phyloP scores from a whole-genome alignment of 2,888 invertebrate genomes.

The Loripinus fragilis region DNA sequence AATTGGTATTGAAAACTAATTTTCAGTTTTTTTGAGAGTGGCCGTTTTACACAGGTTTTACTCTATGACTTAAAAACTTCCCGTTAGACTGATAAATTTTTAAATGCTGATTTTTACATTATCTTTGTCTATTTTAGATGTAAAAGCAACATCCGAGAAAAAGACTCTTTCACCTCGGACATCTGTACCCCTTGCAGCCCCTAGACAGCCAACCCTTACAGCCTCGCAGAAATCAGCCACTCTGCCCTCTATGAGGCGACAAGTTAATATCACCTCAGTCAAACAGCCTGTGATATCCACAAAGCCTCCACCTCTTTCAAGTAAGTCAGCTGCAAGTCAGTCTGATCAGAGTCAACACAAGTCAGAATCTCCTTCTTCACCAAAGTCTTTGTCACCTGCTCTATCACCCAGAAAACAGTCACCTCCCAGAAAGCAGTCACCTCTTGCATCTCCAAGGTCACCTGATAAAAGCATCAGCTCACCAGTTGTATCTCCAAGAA shows the following conservation, averaged over 20 bases:
- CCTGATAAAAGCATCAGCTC: conserved; percentile 19
- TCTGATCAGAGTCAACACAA: neutral
- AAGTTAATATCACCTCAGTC: conserved; percentile 26
- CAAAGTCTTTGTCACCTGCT: conserved; percentile 56
- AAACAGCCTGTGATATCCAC: conserved; percentile 26
- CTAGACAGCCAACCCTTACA: conserved; percentile 29
- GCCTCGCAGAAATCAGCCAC: conserved; percentile 37
- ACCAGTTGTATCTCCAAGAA: conserved; percentile 13
- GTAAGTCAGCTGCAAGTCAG: neutral
- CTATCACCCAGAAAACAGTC: conserved; percentile 61
- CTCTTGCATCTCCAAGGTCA: conserved; percentile 21
- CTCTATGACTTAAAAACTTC: too few species aligned
- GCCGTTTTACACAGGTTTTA: too few species aligned
- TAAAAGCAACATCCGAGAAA: conserved; percentile 20
- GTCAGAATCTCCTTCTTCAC: conserved; percentile 1
- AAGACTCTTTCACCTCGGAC: conserved; percentile 38
- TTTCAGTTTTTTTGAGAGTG: too few species aligned
- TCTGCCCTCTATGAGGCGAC: conserved; percentile 35
- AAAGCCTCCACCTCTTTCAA: conserved; percentile 22
- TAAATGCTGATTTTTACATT: too few species aligned
- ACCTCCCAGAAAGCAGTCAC: neutral
- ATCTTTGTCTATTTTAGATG: neutral
- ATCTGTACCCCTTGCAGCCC: conserved; percentile 34
- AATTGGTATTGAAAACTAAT: too few species aligned
- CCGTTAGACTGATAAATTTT: too few species aligned